Base-by-base conservation (phyloP, 2,113 vertebrate genomes). In the Sinocyclocheilus anshuiensis region DNA sequence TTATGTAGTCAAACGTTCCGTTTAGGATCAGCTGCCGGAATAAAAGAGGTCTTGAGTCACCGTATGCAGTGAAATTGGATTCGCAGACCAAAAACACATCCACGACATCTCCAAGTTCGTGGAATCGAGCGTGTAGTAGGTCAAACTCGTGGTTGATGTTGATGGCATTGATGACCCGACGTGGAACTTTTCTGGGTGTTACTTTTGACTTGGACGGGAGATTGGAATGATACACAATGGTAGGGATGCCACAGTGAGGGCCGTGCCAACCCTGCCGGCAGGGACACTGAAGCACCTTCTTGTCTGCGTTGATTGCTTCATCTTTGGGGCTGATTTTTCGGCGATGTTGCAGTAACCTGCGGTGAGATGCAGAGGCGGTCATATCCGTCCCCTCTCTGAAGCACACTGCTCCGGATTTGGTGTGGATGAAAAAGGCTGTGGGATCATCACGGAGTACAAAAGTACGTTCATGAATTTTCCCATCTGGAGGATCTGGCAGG, bases 91-190 rank as follows among this genome's bases (percentile, higher is more conserved):
- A 90, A 0, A 97, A 97, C 76, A 95, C 91, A 0, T 97, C 97
- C 78, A 97, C 96, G 33, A 94, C 94, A 0, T 95, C 94, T 1
- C 93, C 95, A 87, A 97, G 93, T 91, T 97, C 97, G 0, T 96
- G 95, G 90, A 97, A 97, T 65, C 97, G 95, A 74, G 95, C 94
- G 0, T 96, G 96, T 89, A 97, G 92, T 83, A 97, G 92, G 91
- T 97, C 96, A 55, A 97, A 96, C 92, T 97, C 97, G 0, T 97
- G 96, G 92, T 97, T 97, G 90, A 97, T 86, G 0, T 97, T 97
- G 90, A 97, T 95, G 83, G 96, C 97, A 0, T 97, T 97, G 90
- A 97, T 96, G 87, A 97, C 94, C 1, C 96, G 92, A 22, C 97
- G 94, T 0, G 97, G 96, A 22, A 92, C 57, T 33, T 94, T 93